Conservation (phyloP, 2,888 invertebrate species). For the Agrochola circellaris region DNA sequence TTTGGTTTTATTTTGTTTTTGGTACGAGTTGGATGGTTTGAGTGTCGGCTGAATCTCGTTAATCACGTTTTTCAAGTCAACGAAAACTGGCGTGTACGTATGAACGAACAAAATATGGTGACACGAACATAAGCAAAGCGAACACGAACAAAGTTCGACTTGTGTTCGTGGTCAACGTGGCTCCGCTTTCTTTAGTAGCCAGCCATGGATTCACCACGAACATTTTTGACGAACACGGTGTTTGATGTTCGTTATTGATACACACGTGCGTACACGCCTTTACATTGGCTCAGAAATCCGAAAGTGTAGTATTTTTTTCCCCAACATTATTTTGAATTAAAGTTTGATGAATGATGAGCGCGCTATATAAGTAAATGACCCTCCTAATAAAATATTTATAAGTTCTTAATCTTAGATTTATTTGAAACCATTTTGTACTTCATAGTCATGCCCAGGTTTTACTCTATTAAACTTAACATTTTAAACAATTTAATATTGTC, state of each 20-base stretch:
- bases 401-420: conserved; percentile 8
- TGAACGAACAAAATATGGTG: no score
- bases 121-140: no score
- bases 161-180: no score
- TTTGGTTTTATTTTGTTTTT: conserved; percentile 71
- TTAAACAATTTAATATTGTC: conserved; percentile 9
- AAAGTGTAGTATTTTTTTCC: not conserved
- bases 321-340: not conserved
- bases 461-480: conserved; percentile 42
- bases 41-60: not conserved
- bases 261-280: no score
- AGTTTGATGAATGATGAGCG: conserved; percentile 6
- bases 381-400: conserved; percentile 11
- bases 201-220: no score
- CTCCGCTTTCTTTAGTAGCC: no score
- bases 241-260: no score
- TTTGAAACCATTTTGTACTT: conserved; percentile 27
- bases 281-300: not conserved
- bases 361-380: not conserved
- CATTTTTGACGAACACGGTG: no score
- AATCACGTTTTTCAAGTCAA: not conserved
- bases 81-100: not conserved
- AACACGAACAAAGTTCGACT: no score
- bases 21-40: not conserved
- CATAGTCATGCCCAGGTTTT: conserved; percentile 23